Evolutionary conservation across 2,797 vertebrate species (phyloP), one percentile per base, ranked within the genome.

Genomic region (Danio choprae): DNA sequence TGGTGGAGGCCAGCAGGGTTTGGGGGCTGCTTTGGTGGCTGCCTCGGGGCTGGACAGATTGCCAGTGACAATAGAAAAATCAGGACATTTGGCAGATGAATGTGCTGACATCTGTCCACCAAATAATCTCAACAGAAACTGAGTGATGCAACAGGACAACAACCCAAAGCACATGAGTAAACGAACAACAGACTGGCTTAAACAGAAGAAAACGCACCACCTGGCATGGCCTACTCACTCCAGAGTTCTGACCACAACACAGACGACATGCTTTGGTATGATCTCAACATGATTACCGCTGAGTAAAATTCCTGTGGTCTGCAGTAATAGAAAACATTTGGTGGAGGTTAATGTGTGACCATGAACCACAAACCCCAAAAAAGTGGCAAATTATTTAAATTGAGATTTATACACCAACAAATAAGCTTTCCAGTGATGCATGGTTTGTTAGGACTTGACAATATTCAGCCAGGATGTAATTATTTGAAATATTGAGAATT

Each of bases 91-190:
- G 40, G 38, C 1, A 11, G 13, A 36, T 29, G 36, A 29, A 65
- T 43, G 15, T 13, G 13, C 16, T 4, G 8, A 36, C 62, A 67
- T 56, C 74, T 46, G 50, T 44, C 73, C 29, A 36, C 8, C 40
- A 56, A 46, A 43, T 18, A 55, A 67, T 64, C 50, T 22, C 4
- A 29, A 29, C 18, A 43, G 59, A 65, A 64, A 38, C 48, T 36
- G 10, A 22, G 22, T 5, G 20, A 65, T 44, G 5, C 38, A 20
- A 65, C 18, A 20, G n/a, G 44, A 75, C 50, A 51, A 43, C 36
- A 50, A 62, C 60, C 48, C 44, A 74, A 48, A 75, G 48, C 44
- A 16, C 72, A 10, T 4, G 38, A 43, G 40, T 55, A 29, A 76
- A 64, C 7, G 59, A 64, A 22, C n/a, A 63, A 55, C 46, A 48